Evolutionary conservation across 2,113 vertebrate genomes (phyloP).

Genomic region (Rhagologus leucostigma): DNA sequence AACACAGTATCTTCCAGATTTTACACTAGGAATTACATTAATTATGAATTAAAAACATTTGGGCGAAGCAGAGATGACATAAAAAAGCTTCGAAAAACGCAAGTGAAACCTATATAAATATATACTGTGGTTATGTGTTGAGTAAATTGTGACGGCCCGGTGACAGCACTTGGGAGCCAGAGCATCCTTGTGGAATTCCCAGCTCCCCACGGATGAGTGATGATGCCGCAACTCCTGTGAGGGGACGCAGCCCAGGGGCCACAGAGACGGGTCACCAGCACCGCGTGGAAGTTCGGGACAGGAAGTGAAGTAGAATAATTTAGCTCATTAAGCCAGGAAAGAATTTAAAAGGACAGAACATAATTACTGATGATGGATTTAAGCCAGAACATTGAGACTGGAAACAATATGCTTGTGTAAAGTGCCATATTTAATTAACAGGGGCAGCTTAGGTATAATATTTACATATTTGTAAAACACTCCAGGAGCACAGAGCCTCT

Average conservation of each 20-base stretch:
- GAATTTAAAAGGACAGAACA: conserved; percentile 23
- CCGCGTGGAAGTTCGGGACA: background rate
- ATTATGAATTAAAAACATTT: background rate
- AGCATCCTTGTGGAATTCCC: background rate
- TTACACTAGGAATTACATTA: background rate
- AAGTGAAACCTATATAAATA: background rate
- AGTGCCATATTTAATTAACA: conserved; percentile 59
- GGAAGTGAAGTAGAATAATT: conserved; percentile 23
- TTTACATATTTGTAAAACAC: conserved; percentile 60
- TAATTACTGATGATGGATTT: conserved; percentile 56
- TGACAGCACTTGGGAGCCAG: background rate
- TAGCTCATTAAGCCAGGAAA: background rate
- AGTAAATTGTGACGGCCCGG: background rate
- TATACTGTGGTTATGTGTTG: too few relatives aligned
- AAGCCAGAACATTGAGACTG: conserved; percentile 49
- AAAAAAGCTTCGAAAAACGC: background rate
- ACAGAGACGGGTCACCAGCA: background rate
- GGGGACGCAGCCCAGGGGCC: background rate
- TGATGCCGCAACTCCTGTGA: fast-evolving
- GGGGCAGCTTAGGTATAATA: conserved; percentile 44
- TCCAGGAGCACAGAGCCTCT: conserved; percentile 36
- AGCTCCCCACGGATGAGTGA: background rate
- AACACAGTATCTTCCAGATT: background rate
- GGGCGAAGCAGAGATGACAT: background rate
- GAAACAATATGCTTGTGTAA: conserved; percentile 47